Percentiles rank a stretch among this genome's conserved stretches.
These are phyloP conservation scores for Meganola albula DNA, from an alignment of 2,888 invertebrate genomes.

Conservation along the genomic window DNA sequence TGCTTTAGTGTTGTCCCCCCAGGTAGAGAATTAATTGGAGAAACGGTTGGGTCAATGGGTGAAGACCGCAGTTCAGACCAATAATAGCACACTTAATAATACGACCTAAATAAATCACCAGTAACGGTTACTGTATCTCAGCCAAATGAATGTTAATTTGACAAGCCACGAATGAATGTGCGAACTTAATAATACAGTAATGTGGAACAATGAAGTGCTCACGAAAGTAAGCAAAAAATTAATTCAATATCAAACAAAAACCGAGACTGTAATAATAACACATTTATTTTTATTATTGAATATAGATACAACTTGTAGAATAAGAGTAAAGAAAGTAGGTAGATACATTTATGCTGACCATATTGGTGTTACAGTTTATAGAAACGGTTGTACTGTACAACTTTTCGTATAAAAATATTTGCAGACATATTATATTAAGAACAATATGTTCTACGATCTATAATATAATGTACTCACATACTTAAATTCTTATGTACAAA, in stretches of 20 bases:
- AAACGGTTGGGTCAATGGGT: slow-evolving; percentile 56
- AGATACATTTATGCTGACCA: slow-evolving; percentile 36
- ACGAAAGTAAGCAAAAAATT: slow-evolving; percentile 37
- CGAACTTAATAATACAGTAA: slow-evolving; percentile 53
- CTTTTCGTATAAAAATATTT: slow-evolving; percentile 28
- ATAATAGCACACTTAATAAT: slow-evolving; percentile 47
- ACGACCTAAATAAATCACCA: slow-evolving; percentile 56
- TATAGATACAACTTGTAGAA: slow-evolving; percentile 49
- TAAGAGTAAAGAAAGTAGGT: slow-evolving; percentile 43
- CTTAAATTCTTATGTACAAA: slow-evolving; percentile 11
- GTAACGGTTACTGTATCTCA: slow-evolving; percentile 47
- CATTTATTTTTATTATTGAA: slow-evolving; percentile 56
- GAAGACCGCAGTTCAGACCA: slow-evolving; percentile 44
- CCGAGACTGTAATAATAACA: slow-evolving; percentile 43
- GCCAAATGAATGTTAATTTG: slow-evolving; percentile 62
- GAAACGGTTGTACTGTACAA: slow-evolving; percentile 26
- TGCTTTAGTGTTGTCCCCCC: slow-evolving; percentile 35
- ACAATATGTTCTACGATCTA: slow-evolving; percentile 15
- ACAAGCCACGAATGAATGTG: slow-evolving; percentile 47
- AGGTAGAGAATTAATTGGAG: slow-evolving; percentile 50
- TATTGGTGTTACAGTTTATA: slow-evolving; percentile 23
- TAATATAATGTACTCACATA: slow-evolving; percentile 25
- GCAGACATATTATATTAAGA: slow-evolving; percentile 21
- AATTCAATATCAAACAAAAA: slow-evolving; percentile 37
- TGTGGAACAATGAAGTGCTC: slow-evolving; percentile 41